Conservation (phyloP, 37 sponge, comb jelly and placozoan genomes). For the Halichondria panicea region DNA sequence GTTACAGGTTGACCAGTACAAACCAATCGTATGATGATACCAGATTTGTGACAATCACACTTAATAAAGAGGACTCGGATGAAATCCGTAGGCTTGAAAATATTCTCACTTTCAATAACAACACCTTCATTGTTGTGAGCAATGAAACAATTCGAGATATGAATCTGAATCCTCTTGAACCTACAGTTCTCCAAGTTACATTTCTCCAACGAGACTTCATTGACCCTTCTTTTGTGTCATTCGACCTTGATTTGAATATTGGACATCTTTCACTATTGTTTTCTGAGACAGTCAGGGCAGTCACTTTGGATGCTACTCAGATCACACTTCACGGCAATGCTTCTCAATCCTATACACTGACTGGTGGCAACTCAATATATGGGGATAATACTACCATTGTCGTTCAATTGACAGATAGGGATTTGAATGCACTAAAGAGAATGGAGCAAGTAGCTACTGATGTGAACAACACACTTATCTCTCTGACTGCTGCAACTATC, state of each 20-base stretch:
- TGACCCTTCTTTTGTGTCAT: conserved; percentile 54
- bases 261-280: conserved; percentile 63
- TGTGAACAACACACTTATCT: conserved; percentile 48
- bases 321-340: conserved; percentile 56
- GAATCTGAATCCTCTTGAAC: conserved; percentile 53
- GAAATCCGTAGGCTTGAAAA: conserved; percentile 64
- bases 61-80: conserved; percentile 90
- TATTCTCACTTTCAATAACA: conserved; percentile 44
- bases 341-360: conserved; percentile 47
- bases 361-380: conserved; percentile 60
- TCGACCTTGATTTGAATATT: conserved; percentile 72
- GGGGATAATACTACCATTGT: conserved; percentile 68
- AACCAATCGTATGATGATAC: conserved; percentile 55
- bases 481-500: conserved; percentile 61
- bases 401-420: conserved; percentile 52
- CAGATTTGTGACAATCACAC: conserved; percentile 63
- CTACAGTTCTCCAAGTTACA: conserved; percentile 22
- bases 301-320: conserved; percentile 51
- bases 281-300: conserved; percentile 74
- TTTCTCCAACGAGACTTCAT: conserved; percentile 48
- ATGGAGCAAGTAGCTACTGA: conserved; percentile 42
- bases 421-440: conserved; percentile 86
- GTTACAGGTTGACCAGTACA: conserved; percentile 77
- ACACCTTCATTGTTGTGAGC: conserved; percentile 57
- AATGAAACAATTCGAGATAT: conserved; percentile 65